Conservation (phyloP, 2,888 invertebrate genomes). For the Epistrophella euchroma region DNA sequence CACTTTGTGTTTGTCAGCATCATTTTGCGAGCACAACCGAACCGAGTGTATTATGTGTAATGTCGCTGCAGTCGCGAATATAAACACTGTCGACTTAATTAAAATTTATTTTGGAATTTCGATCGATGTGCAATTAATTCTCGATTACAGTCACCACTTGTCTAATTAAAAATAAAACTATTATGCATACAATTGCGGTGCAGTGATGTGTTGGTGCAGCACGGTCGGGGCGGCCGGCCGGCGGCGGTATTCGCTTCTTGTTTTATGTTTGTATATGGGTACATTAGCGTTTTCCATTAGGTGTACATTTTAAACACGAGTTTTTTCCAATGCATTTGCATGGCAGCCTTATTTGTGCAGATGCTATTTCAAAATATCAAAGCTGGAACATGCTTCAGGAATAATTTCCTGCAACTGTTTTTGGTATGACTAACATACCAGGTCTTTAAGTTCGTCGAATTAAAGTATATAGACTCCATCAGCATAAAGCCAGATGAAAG, state of each 20-base stretch:
- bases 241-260: slow-evolving; percentile 38
- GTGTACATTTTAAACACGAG: slow-evolving; percentile 52
- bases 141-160: slow-evolving; percentile 76
- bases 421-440: slow-evolving; percentile 63
- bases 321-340: slow-evolving; percentile 57
- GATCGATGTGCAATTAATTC: slow-evolving; percentile 76
- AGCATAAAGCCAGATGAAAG: background rate
- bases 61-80: slow-evolving; percentile 37
- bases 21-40: slow-evolving; percentile 29
- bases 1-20: slow-evolving; percentile 57
- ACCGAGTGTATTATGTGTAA: background rate
- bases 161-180: slow-evolving; percentile 75
- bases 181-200: slow-evolving; percentile 43
- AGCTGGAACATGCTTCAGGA: slow-evolving; percentile 47
- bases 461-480: background rate
- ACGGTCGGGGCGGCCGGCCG: background rate
- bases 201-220: slow-evolving; percentile 9
- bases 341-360: slow-evolving; percentile 66
- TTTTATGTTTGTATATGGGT: slow-evolving; percentile 24
- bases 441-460: slow-evolving; percentile 7
- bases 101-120: slow-evolving; percentile 76
- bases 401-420: slow-evolving; percentile 68
- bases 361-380: slow-evolving; percentile 60
- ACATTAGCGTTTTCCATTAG: slow-evolving; percentile 64
- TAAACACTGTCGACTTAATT: slow-evolving; percentile 72